These are phyloP conservation scores for Euleptes europaea DNA, from an alignment of 2,113 vertebrate species.

Conservation along the genomic window DNA sequence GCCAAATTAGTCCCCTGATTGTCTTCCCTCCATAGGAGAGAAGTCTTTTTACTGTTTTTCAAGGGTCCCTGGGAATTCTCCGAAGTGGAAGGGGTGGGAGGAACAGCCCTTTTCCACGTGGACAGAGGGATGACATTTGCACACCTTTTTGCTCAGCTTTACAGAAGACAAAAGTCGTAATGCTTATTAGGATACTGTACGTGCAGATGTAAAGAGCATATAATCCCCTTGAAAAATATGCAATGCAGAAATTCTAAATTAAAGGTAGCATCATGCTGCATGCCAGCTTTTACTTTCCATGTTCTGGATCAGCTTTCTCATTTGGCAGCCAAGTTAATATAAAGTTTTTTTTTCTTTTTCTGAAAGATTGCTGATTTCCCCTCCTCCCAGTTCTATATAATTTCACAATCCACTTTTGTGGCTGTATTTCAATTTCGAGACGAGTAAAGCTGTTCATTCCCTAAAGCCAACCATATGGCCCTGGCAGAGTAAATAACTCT, in stretches of 20 bases:
- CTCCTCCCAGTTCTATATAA: neutral
- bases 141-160: neutral
- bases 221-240: neutral
- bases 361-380: neutral
- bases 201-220: neutral
- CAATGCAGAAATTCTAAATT: neutral
- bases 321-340: neutral
- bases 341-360: neutral
- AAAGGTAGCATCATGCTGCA: rapidly evolving
- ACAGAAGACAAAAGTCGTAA: neutral
- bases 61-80: neutral
- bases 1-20: neutral
- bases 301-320: neutral
- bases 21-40: neutral
- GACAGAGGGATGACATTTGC: neutral
- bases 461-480: conserved; percentile 37
- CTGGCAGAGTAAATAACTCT: neutral
- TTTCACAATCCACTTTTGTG: neutral
- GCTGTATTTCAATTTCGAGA: neutral
- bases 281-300: neutral
- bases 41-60: neutral
- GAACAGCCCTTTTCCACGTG: neutral
- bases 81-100: neutral
- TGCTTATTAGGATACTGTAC: neutral
- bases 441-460: neutral